phyloP scores from a whole-genome alignment of 2,888 invertebrate species.

The Cephus nigrinus region DNA sequence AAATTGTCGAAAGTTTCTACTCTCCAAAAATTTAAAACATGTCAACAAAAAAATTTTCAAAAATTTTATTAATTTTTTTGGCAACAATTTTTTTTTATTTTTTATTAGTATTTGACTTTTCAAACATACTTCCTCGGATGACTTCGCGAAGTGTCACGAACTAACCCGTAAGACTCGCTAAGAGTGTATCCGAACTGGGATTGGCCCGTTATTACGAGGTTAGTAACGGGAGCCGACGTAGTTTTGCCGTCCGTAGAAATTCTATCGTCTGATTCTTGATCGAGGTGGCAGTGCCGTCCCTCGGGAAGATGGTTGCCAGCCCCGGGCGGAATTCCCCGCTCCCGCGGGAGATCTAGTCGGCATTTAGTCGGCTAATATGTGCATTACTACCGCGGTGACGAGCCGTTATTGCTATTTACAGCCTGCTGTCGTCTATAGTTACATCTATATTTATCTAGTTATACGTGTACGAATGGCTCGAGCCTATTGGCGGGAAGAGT shows the following conservation, averaged over 20 bases:
- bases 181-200: slow-evolving; percentile 6
- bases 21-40: background rate
- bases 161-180: background rate
- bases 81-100: background rate
- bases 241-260: slow-evolving; percentile 46
- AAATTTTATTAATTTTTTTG: no score
- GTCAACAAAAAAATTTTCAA: no score
- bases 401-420: background rate
- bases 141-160: background rate
- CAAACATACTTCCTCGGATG: background rate
- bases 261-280: slow-evolving; percentile 49
- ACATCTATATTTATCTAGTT: background rate
- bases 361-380: slow-evolving; percentile 55
- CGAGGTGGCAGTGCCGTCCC: slow-evolving; percentile 47
- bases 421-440: background rate
- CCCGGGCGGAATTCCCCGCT: slow-evolving; percentile 47
- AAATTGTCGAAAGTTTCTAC: background rate
- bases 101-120: slow-evolving; percentile 18
- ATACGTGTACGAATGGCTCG: background rate
- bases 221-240: slow-evolving; percentile 49
- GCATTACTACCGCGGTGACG: slow-evolving; percentile 1
- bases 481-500: background rate
- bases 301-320: slow-evolving; percentile 53
- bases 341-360: slow-evolving; percentile 48
- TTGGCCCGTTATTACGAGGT: slow-evolving; percentile 47